Base-by-base conservation (phyloP, 2,888 invertebrate species). In the Heliconius erato region DNA sequence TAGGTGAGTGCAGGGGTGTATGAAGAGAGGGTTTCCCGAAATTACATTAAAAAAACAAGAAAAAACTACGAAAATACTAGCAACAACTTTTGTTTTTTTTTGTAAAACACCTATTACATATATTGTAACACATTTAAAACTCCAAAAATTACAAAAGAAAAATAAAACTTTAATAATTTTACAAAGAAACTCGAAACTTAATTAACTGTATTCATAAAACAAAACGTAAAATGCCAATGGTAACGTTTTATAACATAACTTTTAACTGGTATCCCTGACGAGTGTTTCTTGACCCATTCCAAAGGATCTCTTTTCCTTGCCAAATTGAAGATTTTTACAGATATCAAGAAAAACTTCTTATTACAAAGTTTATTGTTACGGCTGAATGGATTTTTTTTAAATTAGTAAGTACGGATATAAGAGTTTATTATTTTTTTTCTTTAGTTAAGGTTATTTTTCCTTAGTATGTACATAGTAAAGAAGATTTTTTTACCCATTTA, bases 261-360 rank as follows among this genome's bases (percentile, higher is more conserved):
- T 84, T 84, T 86, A 81, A 85, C 79, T 85, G 88, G 81, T 90
- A 90, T 81, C 91, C 89, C 89, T 89, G 87, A 59, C 87, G 89
- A 86, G 86, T 88, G 88, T 91, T 91, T 91, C 94, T 94, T 93
- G 94, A 94, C 94, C 94, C 89, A 91, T 89, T 94, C 93, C 89
- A 84, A 88, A 91, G 90, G 92, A 91, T 92, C 93, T 92, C 87
- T 89, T 87, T 16, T 86, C 89, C 91, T 91, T 90, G 89, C 91
- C 91, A 91, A 90, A 88, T 89, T 89, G 89, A 88, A 89, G 88
- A 89, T 88, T 86, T 88, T 89, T 90, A 85, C 86, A 84, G 86
- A 87, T 89, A 86, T 85, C 83, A 85, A 83, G 83, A 81, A 81
- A 77, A 59, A 71, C 44, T 28, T 77, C 77, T 81, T 77, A 69